Conservation (phyloP, 2,113 vertebrate species). For the Equus przewalskii region DNA sequence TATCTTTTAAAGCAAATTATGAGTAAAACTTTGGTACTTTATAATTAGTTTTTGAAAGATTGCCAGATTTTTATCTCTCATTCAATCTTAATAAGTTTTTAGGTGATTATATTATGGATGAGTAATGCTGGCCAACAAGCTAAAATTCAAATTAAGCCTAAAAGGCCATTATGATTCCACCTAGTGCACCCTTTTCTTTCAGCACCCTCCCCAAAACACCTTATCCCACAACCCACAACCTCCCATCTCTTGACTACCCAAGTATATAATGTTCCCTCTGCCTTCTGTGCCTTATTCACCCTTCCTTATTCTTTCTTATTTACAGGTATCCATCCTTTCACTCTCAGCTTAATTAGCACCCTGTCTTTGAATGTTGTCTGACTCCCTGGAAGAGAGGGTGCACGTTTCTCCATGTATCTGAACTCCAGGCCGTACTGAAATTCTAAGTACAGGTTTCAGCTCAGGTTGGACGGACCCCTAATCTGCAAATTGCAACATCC, state of each 20-base stretch:
- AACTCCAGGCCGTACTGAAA: background rate
- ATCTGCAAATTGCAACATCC: background rate
- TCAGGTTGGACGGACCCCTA: background rate
- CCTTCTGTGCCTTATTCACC: background rate
- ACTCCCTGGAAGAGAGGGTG: background rate
- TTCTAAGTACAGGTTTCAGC: background rate
- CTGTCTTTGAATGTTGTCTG: background rate
- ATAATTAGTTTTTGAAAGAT: background rate
- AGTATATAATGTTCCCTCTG: background rate
- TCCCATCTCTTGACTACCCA: background rate
- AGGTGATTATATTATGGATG: background rate
- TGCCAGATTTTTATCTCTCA: background rate
- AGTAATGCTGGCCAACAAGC: background rate
- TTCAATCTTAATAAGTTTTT: background rate
- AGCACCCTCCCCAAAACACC: background rate
- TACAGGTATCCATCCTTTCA: background rate
- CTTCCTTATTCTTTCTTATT: background rate
- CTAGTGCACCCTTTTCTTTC: background rate
- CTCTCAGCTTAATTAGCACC: background rate
- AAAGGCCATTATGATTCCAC: background rate
- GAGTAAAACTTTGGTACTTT: background rate
- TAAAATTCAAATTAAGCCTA: constrained; percentile 49
- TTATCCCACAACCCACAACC: background rate
- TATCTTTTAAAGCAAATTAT: background rate
- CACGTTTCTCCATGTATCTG: background rate